A percentile compares a stretch with the other conserved stretches of the same genome.
These are phyloP conservation scores for rabbit (Oryctolagus cuniculus) DNA, from an alignment of 2,113 vertebrate genomes.

Conservation along the genomic window DNA sequence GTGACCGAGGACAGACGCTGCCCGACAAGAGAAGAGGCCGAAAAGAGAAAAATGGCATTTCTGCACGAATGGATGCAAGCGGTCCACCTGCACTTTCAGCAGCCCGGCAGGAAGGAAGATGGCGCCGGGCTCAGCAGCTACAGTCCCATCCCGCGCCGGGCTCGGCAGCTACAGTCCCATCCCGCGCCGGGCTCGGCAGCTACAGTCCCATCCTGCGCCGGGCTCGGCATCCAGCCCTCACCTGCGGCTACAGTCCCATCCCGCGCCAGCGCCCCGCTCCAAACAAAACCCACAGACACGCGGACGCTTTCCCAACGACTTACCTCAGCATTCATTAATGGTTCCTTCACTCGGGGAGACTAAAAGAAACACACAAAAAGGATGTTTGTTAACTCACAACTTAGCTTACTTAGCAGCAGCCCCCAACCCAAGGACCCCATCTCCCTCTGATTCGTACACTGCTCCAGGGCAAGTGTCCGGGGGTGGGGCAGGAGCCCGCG, in stretches of 20 bases:
- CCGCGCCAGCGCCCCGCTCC: not conserved
- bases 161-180: not conserved
- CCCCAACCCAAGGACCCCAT: not conserved
- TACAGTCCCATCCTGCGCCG: not conserved
- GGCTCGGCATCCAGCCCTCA: no score
- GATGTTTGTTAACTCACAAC: not conserved
- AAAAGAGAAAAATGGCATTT: not conserved
- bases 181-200: not conserved
- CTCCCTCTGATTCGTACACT: constrained; percentile 11
- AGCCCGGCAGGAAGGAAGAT: not conserved
- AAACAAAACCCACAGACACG: constrained; percentile 24
- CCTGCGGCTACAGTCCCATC: not conserved
- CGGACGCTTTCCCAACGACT: constrained; percentile 63
- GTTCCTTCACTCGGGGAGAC: constrained; percentile 98
- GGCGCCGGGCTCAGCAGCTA: not conserved
- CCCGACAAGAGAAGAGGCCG: not conserved
- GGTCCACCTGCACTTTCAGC: not conserved
- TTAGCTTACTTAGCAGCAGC: not conserved
- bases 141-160: not conserved
- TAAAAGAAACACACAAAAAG: constrained; percentile 86
- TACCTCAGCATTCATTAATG: constrained; percentile 94
- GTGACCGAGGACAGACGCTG: not conserved
- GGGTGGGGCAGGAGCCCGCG: constrained; percentile 25
- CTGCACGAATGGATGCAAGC: not conserved
- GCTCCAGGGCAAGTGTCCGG: not conserved